Base-by-base conservation (phyloP, 2,113 vertebrate species). In the Cynopterus brachyotis region DNA sequence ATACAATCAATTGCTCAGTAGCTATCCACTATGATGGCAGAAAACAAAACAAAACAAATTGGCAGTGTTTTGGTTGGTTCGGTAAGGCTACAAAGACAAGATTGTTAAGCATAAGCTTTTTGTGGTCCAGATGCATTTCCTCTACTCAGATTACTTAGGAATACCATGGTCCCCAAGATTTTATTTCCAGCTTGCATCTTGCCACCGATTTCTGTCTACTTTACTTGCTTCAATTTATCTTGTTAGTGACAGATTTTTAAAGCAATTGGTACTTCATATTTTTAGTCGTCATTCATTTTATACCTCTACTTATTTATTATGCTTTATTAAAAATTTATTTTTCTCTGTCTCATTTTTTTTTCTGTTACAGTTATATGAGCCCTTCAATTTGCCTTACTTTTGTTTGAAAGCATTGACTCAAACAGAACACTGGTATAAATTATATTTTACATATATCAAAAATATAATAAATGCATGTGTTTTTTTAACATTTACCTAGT, bases 1-100 rank as follows among this genome's bases (percentile, higher is more conserved):
- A 96, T 35, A 96, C 88, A 97, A 96, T 97, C 96, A 97, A 95
- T 95, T 93, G 78, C 85, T 91, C 78, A 89, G 91, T 97, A 91
- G 89, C 92, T 81, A 96, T 93, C 81, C 92, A 94, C 91, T 98
- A 94, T 9, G 19, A 97, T 89, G 81, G 88, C 88, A 97, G 76
- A 89, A 96, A 97, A 78, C 47, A 80, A 96, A 97, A 92, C 60
- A 85, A 95, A 97, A 96, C 81, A 96, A 95, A 96, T 94, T 47
- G 42, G 55, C 78, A 81, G 22, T 89, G 37, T 91, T 97, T 90
- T 67, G 73, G n/a, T 94, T 72, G 59, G 32, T 93, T 95, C n/a
- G 40, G 88, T 30, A 60, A 96, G 96, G 69, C 47, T 55, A 35
- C 20, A 89, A 19, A 66, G 19, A 79, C 15, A 78, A 82, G 88